These are phyloP conservation scores for Apotomis capreana DNA, from an alignment of 2,888 invertebrate species.

Conservation along the genomic window DNA sequence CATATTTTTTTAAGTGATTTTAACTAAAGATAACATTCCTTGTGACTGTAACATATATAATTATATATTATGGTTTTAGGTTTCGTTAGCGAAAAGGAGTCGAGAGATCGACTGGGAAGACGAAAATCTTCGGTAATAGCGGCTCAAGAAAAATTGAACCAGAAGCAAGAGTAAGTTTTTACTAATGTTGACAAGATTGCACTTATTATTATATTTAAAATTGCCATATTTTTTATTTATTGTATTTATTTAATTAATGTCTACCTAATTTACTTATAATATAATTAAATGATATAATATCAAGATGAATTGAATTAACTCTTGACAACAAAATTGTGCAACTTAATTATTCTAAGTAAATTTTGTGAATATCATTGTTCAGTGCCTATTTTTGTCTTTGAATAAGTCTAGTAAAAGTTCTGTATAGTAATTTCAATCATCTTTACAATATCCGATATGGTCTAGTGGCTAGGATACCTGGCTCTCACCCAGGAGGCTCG, in stretches of 20 bases:
- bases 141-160: constrained; percentile 67
- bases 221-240: neutral
- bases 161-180: constrained; percentile 78
- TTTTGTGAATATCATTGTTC: no score
- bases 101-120: constrained; percentile 75
- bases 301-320: no score
- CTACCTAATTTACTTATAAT: no score
- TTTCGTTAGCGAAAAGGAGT: constrained; percentile 75
- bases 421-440: constrained; percentile 40
- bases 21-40: no score
- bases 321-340: no score
- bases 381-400: no score
- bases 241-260: neutral
- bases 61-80: constrained; percentile 54
- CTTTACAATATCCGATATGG: constrained; percentile 76
- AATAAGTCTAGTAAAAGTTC: neutral
- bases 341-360: no score
- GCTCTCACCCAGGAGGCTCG: constrained; percentile 54
- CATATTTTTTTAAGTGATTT: constrained; percentile 36
- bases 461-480: constrained; percentile 86
- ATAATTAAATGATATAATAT: no score
- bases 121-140: constrained; percentile 75
- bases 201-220: neutral
- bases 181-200: constrained; percentile 41
- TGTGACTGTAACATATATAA: neutral